Conservation (phyloP, 1,140 invertebrate genomes). For the Batillaria attramentaria region DNA sequence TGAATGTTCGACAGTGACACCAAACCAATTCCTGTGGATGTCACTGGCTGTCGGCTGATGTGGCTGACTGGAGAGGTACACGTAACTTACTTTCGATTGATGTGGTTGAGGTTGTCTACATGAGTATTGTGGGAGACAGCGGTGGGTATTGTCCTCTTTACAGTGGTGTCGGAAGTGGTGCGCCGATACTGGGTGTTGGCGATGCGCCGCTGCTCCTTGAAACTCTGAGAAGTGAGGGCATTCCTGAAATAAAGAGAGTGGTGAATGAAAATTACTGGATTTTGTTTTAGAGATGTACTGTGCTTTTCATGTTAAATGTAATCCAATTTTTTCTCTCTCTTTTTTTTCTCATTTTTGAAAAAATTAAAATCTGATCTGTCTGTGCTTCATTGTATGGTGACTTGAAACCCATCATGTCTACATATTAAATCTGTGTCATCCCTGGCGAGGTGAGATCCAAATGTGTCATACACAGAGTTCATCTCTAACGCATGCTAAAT, state of each 20-base stretch:
- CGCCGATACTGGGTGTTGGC: slow-evolving; percentile 48
- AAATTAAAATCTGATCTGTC: no score
- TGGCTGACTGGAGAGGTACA: not conserved
- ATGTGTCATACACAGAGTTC: no score
- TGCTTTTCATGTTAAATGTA: no score
- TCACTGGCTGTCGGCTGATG: not conserved
- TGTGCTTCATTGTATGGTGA: not conserved
- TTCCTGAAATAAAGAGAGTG: slow-evolving; percentile 33
- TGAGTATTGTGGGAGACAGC: slow-evolving; percentile 33
- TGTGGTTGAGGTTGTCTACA: slow-evolving; percentile 41
- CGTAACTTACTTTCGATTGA: slow-evolving; percentile 53
- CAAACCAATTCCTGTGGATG: not conserved
- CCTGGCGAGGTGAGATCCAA: no score
- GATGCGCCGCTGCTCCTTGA: slow-evolving; percentile 44
- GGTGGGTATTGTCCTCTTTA: slow-evolving; percentile 18
- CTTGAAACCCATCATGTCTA: not conserved
- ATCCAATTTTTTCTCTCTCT: no score
- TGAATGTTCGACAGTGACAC: not conserved
- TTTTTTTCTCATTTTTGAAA: no score
- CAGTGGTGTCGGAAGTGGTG: slow-evolving; percentile 46
- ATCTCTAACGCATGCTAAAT: no score
- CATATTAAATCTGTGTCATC: no score
- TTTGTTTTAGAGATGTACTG: no score
- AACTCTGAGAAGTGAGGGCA: slow-evolving; percentile 37
- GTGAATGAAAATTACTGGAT: not conserved